A percentile compares a stretch with the other conserved stretches of the same genome.
Conservation (phyloP, 2,888 invertebrate species). For the Galerucella nymphaeae region DNA sequence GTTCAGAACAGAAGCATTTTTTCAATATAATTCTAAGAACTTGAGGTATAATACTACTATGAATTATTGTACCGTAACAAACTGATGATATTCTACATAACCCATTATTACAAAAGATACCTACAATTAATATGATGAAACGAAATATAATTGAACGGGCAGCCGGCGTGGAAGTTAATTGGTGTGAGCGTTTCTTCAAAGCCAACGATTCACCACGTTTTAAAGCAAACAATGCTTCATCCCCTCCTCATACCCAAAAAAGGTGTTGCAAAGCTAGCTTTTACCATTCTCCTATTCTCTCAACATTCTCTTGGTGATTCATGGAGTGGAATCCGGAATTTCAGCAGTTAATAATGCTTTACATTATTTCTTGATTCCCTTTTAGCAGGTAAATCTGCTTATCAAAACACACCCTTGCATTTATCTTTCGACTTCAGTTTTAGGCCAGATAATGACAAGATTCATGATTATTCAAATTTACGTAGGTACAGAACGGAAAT, state of each 20-base stretch:
- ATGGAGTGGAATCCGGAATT: constrained; percentile 19
- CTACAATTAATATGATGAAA: too few relatives aligned
- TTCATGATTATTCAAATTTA: background rate
- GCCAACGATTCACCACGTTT: background rate
- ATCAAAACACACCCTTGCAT: constrained; percentile 17
- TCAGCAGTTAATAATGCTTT: constrained; percentile 22
- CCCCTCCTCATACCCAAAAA: background rate
- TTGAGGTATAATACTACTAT: too few relatives aligned
- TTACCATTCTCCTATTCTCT: constrained; percentile 2
- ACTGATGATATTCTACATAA: too few relatives aligned
- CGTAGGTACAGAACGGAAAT: background rate
- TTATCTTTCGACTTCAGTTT: constrained; percentile 8
- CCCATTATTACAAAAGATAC: too few relatives aligned
- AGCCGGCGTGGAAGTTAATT: background rate
- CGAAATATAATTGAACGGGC: background rate
- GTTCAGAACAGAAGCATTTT: too few relatives aligned
- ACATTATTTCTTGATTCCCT: constrained; percentile 24
- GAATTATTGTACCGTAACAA: too few relatives aligned
- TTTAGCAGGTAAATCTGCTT: constrained; percentile 23
- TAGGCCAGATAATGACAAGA: background rate
- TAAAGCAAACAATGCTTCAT: constrained; percentile 1
- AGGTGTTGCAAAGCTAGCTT: background rate
- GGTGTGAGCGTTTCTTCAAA: background rate
- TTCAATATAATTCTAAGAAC: too few relatives aligned
- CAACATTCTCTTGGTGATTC: constrained; percentile 10